These are phyloP conservation scores for Hystrix brachyura DNA, from an alignment of 2,113 vertebrate genomes.

Conservation along the genomic window DNA sequence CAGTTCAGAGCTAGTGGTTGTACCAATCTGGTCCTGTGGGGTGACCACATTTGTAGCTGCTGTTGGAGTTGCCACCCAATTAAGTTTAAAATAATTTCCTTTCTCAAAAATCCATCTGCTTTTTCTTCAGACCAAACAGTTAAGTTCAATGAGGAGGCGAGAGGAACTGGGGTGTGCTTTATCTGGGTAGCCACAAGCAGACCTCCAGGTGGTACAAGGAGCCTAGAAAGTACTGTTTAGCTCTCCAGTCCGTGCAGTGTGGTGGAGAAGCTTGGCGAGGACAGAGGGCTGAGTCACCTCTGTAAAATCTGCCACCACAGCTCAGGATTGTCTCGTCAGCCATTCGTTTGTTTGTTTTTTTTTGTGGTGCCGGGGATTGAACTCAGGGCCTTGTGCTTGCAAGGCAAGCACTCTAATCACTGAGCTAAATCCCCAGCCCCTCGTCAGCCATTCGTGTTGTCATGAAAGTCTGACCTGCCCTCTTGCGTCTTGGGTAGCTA, in stretches of 20 bases:
- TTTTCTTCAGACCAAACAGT: slow-evolving; percentile 29
- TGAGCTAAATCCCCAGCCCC: too few relatives aligned
- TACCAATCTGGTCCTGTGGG: background rate
- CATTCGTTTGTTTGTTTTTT: too few relatives aligned
- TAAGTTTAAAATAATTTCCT: slow-evolving; percentile 15
- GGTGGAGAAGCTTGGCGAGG: background rate
- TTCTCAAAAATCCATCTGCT: slow-evolving; percentile 37
- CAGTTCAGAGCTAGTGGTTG: background rate
- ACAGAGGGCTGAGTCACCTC: background rate
- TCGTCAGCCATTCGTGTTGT: background rate
- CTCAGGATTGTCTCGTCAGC: background rate
- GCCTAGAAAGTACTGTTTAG: background rate
- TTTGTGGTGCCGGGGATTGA: too few relatives aligned
- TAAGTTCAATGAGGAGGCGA: background rate
- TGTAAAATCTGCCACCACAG: background rate
- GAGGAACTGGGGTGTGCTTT: background rate
- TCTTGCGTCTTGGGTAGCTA: background rate
- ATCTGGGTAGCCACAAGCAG: background rate
- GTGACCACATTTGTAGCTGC: background rate
- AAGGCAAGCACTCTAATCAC: too few relatives aligned
- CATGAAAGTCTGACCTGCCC: background rate
- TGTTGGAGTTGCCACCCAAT: background rate
- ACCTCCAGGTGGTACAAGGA: background rate
- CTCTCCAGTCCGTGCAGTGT: too few relatives aligned
- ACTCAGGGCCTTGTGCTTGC: too few relatives aligned